A percentile compares a stretch with the other conserved stretches of the same genome.
Evolutionary conservation across 2,888 invertebrate genomes (phyloP).

Genomic region (Psylliodes chrysocephalus): DNA sequence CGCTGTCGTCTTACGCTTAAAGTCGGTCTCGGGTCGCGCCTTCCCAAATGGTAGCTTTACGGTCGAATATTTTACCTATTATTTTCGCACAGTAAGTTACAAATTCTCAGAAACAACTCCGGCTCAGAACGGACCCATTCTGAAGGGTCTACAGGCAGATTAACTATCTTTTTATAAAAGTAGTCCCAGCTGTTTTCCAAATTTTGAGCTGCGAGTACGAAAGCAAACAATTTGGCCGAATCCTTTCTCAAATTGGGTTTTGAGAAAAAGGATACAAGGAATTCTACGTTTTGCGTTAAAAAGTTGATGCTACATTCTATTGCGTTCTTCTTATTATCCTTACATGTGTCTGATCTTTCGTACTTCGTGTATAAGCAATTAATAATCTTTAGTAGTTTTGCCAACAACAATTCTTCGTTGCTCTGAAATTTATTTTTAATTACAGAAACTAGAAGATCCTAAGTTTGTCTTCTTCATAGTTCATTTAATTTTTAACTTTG

Average conservation of each 20-base stretch:
- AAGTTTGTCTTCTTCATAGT: no score
- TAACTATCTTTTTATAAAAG: slow-evolving; percentile 12
- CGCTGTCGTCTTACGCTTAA: no score
- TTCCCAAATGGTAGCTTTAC: no score
- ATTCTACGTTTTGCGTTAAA: slow-evolving; percentile 15
- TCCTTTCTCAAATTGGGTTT: slow-evolving; percentile 18
- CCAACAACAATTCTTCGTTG: not conserved
- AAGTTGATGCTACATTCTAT: not conserved
- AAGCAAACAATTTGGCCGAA: slow-evolving; percentile 27
- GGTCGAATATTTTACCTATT: slow-evolving; percentile 32
- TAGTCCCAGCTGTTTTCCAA: slow-evolving; percentile 11
- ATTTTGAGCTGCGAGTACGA: slow-evolving; percentile 19
- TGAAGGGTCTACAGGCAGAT: slow-evolving; percentile 20
- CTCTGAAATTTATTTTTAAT: not conserved
- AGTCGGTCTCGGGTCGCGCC: no score
- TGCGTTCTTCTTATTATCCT: not conserved
- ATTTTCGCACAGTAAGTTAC: slow-evolving; percentile 25
- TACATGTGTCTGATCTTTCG: not conserved
- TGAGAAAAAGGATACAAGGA: slow-evolving; percentile 14
- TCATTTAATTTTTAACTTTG: no score
- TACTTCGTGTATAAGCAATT: not conserved
- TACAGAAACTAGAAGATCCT: no score
- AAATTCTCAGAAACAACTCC: slow-evolving; percentile 28
- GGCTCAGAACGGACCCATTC: slow-evolving; percentile 29
- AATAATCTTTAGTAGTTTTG: not conserved